These are phyloP conservation scores for Lepidocolaptes lacrymiger DNA, from an alignment of 2,797 vertebrate genomes.

Conservation along the genomic window DNA sequence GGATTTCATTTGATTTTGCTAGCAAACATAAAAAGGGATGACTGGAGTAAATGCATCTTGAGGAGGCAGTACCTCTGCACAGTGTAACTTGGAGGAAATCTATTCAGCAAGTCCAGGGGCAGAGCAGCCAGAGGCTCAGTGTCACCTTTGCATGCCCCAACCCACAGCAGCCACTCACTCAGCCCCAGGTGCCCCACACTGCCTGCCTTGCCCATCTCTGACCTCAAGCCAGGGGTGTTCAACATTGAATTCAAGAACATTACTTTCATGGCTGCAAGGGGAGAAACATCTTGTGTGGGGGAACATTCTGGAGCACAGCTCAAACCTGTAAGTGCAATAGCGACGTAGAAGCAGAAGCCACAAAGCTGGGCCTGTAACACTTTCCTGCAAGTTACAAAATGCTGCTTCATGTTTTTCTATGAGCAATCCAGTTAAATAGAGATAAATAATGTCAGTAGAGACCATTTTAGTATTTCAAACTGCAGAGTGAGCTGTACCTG, in stretches of 20 bases:
- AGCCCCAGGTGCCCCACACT: neutral
- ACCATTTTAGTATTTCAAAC: neutral
- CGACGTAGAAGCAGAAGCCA: neutral
- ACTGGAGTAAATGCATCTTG: neutral
- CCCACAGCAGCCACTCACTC: neutral
- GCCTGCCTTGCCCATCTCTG: neutral
- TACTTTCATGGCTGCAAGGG: neutral
- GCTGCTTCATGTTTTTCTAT: neutral
- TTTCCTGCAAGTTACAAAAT: neutral
- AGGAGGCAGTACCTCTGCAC: neutral
- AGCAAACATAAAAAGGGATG: neutral
- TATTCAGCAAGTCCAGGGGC: neutral
- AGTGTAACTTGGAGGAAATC: neutral
- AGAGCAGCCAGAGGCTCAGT: neutral
- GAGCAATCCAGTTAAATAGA: neutral
- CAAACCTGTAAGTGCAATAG: neutral
- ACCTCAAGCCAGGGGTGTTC: neutral
- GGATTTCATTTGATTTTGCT: neutral
- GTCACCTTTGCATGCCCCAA: neutral
- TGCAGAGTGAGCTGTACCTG: neutral
- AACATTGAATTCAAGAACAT: no score
- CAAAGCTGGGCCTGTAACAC: neutral
- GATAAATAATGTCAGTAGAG: neutral
- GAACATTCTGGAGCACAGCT: neutral
- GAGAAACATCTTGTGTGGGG: neutral